These are phyloP conservation scores for Sarcophaga peregrina DNA, from an alignment of 1,140 invertebrate genomes.

Conservation along the genomic window DNA sequence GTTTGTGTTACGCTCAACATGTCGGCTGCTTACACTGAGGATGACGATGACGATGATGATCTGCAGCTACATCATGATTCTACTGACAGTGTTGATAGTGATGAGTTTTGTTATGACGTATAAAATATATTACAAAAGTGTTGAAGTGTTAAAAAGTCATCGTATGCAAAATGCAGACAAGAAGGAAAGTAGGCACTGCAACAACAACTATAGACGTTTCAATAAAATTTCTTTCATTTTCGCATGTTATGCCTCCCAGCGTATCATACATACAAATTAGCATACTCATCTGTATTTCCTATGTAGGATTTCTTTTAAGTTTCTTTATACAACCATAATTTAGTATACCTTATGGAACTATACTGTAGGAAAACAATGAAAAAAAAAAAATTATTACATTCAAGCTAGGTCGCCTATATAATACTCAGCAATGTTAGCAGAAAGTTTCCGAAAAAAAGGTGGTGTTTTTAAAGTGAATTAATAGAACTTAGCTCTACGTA, in stretches of 20 bases:
- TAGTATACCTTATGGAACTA: background rate
- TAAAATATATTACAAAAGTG: conserved; percentile 15
- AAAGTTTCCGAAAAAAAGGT: too few species aligned
- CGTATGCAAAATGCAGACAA: background rate
- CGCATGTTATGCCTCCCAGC: background rate
- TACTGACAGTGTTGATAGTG: background rate
- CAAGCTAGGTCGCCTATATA: too few species aligned
- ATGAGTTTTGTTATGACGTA: conserved; percentile 9
- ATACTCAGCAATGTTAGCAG: too few species aligned
- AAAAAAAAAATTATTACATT: too few species aligned
- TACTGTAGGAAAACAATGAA: background rate
- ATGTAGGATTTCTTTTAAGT: background rate
- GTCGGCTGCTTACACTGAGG: too few species aligned
- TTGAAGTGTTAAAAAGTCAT: conserved; percentile 19
- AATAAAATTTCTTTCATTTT: background rate
- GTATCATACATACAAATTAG: conserved; percentile 17
- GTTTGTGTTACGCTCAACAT: too few species aligned
- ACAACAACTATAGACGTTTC: background rate
- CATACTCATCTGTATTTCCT: conserved; percentile 19
- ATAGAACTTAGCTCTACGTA: too few species aligned
- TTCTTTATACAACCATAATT: background rate
- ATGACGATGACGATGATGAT: too few species aligned
- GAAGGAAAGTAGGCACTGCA: background rate
- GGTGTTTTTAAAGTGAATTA: too few species aligned
- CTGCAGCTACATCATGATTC: background rate